These are phyloP conservation scores for Lepidostoma basale DNA, from an alignment of 1,140 invertebrate genomes.

Conservation along the genomic window DNA sequence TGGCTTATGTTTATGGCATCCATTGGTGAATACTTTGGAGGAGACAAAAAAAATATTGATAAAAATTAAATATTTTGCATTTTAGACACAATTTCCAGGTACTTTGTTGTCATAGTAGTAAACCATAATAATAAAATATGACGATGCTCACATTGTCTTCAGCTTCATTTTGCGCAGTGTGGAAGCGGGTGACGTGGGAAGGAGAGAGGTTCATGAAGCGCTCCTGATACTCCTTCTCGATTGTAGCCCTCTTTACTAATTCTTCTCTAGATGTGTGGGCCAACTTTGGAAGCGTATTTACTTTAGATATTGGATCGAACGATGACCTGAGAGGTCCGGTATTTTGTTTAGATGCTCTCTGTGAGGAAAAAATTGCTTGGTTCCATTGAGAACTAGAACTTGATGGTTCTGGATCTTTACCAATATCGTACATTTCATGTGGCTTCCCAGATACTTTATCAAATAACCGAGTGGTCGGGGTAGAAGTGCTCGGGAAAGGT, in stretches of 20 bases:
- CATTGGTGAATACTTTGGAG: no score
- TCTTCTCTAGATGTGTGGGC: neutral
- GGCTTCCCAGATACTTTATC: neutral
- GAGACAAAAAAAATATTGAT: no score
- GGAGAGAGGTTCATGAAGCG: neutral
- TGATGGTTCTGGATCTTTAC: neutral
- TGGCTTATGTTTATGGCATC: no score
- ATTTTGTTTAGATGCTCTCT: neutral
- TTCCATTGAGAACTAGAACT: neutral
- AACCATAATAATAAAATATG: neutral
- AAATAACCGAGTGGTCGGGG: conserved; percentile 5
- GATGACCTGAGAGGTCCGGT: neutral
- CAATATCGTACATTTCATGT: neutral
- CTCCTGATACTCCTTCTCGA: neutral
- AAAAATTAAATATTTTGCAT: no score
- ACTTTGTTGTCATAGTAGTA: neutral
- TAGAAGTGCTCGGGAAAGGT: conserved; percentile 28
- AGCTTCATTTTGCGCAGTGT: neutral
- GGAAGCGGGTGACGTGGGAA: neutral
- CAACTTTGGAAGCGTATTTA: neutral
- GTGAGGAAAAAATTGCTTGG: neutral
- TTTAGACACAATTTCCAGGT: no score
- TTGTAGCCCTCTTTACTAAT: neutral
- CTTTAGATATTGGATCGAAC: neutral
- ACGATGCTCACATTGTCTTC: conserved; percentile 3